These are phyloP conservation scores for Percopsis omiscomaycus DNA, from an alignment of 2,797 vertebrate species.

Conservation along the genomic window DNA sequence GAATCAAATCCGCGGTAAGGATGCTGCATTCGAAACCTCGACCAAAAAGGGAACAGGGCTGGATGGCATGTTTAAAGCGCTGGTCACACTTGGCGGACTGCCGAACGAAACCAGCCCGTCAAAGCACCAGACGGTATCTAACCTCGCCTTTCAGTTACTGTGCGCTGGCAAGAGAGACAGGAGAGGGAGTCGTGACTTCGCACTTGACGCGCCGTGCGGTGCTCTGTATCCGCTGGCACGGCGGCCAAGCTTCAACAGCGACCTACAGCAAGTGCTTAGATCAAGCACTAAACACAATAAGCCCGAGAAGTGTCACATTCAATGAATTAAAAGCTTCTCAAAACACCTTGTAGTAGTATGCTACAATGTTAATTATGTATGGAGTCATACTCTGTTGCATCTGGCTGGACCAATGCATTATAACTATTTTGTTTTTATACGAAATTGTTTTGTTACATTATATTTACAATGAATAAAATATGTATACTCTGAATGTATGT, in stretches of 20 bases:
- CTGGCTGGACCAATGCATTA: constrained; percentile 75
- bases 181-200: constrained; percentile 37
- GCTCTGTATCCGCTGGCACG: constrained; percentile 71
- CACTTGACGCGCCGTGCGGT: constrained; percentile 59
- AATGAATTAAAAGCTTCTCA: constrained; percentile 73
- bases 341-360: constrained; percentile 73
- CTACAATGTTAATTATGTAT: constrained; percentile 74
- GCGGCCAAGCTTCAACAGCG: constrained; percentile 77
- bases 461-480: constrained; percentile 35
- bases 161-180: constrained; percentile 52
- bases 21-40: constrained; percentile 68
- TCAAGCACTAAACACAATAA: constrained; percentile 71
- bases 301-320: constrained; percentile 79
- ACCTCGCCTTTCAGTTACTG: constrained; percentile 68
- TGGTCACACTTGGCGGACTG: constrained; percentile 69
- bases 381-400: constrained; percentile 77
- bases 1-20: constrained; percentile 52
- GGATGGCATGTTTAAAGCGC: constrained; percentile 63
- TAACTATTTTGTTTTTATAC: constrained; percentile 29
- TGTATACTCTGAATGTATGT: constrained; percentile 7
- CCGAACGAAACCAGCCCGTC: constrained; percentile 72
- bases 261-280: constrained; percentile 74
- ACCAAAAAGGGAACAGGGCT: constrained; percentile 71
- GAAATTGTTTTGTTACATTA: constrained; percentile 11
- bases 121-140: constrained; percentile 67